Conservation (phyloP, 2,888 invertebrate genomes). For the Hartigia nigra region DNA sequence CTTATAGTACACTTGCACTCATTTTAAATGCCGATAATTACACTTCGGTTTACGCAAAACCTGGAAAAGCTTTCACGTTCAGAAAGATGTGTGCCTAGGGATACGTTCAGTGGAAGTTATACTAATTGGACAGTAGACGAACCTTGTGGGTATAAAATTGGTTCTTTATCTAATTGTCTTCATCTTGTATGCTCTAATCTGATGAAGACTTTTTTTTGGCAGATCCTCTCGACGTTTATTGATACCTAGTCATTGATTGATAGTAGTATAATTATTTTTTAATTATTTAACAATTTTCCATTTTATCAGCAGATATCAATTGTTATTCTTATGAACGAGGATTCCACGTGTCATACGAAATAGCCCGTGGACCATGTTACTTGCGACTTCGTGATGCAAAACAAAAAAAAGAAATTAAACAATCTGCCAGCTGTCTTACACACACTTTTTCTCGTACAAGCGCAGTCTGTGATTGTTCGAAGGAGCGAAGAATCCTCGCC, state of each 20-base stretch:
- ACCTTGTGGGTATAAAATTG: not conserved
- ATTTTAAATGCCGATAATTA: not conserved
- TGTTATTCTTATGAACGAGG: not conserved
- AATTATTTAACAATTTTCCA: not conserved
- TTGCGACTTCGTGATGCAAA: not conserved
- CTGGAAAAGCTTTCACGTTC: not conserved
- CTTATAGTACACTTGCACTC: not conserved
- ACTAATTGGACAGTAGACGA: not conserved
- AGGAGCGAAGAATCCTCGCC: constrained; percentile 2
- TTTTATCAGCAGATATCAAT: not conserved
- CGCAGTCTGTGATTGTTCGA: not conserved
- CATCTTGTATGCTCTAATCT: no score
- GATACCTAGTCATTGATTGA: not conserved
- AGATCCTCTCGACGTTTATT: not conserved
- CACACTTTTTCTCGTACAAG: not conserved
- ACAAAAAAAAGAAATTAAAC: not conserved
- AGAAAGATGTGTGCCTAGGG: not conserved
- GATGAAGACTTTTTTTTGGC: not conserved
- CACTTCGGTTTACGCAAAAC: not conserved
- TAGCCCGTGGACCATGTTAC: constrained; percentile 1
- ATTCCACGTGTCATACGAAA: not conserved
- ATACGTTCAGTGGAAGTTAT: not conserved
- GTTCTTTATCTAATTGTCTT: not conserved
- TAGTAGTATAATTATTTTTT: not conserved
- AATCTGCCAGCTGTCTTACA: constrained; percentile 1